Conservation (phyloP, 35 echinoderm and acorn worm genomes). For the Ophiothrix spiculata region DNA sequence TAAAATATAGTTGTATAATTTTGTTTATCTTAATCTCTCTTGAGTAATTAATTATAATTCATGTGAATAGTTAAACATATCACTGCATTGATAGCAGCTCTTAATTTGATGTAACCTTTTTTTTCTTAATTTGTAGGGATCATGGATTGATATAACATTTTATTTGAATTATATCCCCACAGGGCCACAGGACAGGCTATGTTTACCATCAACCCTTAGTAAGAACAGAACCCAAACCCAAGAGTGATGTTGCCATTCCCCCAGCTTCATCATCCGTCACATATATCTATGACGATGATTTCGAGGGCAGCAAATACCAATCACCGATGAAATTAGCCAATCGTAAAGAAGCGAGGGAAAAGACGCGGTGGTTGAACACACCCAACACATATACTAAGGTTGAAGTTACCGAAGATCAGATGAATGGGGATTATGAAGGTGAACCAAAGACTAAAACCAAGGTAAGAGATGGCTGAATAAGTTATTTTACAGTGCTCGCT, state of each 20-base stretch:
- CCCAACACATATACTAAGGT: conserved; percentile 96
- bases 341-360: conserved; percentile 72
- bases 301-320: conserved; percentile 86
- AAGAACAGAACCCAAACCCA: conserved; percentile 70
- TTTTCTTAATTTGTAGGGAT: no score
- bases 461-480: no score
- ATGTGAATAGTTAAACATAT: no score
- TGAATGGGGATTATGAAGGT: conserved; percentile 43
- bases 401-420: conserved; percentile 59
- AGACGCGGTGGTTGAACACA: conserved; percentile 95
- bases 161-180: no score
- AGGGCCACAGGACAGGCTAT: conserved; percentile 96
- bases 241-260: conserved; percentile 85
- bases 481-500: no score
- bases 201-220: conserved; percentile 92
- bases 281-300: conserved; percentile 80
- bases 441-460: conserved; percentile 73
- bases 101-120: no score
- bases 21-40: no score
- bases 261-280: conserved; percentile 82
- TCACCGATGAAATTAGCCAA: conserved; percentile 85
- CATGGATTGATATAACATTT: no score
- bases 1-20: no score
- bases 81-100: no score
- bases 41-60: no score